These are phyloP conservation scores for Helobdella robusta DNA, from an alignment of 2,888 invertebrate genomes.

Conservation along the genomic window DNA sequence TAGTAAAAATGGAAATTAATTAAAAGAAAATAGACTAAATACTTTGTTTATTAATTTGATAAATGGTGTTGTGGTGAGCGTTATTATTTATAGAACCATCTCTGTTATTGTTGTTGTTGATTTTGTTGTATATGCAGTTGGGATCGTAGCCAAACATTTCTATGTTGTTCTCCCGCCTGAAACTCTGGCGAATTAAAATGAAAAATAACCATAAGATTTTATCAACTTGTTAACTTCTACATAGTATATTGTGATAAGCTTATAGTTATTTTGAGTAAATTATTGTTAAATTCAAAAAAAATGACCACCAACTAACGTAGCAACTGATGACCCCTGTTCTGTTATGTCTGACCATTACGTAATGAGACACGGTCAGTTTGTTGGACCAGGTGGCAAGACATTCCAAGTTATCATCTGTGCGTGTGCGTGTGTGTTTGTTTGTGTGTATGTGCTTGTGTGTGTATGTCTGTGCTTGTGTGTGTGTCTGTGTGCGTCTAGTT, in stretches of 20 bases:
- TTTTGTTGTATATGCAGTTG: constrained; percentile 4
- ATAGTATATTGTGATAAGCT: neutral
- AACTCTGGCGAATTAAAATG: neutral
- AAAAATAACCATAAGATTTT: too few species aligned
- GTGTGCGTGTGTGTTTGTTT: too few species aligned
- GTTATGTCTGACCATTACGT: constrained; percentile 15
- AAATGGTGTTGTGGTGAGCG: too few species aligned
- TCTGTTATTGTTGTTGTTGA: too few species aligned
- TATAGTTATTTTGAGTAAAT: neutral
- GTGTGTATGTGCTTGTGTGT: too few species aligned
- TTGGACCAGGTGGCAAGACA: constrained; percentile 23
- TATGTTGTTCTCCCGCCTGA: constrained; percentile 10
- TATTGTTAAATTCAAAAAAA: neutral
- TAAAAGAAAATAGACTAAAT: too few species aligned
- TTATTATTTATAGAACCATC: too few species aligned
- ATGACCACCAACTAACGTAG: constrained; percentile 4
- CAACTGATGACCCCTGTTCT: neutral
- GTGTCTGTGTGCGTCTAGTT: too few species aligned
- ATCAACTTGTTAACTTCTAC: too few species aligned
- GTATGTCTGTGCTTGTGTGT: too few species aligned
- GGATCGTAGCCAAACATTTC: constrained; percentile 8
- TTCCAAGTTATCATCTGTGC: constrained; percentile 18
- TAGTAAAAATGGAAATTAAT: too few species aligned
- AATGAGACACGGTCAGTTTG: neutral
- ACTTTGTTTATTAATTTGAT: too few species aligned